These are phyloP conservation scores for Myotis daubentonii DNA, from an alignment of 2,797 vertebrate genomes.

Conservation along the genomic window DNA sequence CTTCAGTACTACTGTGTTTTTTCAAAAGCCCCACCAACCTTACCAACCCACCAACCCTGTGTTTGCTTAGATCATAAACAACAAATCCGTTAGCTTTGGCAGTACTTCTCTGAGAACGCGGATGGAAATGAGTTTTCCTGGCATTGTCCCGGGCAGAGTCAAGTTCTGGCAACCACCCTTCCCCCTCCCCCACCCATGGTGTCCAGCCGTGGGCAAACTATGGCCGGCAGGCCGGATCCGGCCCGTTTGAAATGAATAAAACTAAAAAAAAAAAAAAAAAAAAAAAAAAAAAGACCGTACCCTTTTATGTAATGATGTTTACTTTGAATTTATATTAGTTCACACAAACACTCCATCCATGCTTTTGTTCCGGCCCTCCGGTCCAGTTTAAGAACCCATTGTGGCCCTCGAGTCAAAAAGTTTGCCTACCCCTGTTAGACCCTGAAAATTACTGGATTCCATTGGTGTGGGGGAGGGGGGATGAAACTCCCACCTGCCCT, in stretches of 20 bases:
- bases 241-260: too few species aligned
- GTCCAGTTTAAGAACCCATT: too few species aligned
- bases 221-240: too few species aligned
- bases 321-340: too few species aligned
- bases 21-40: background rate
- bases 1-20: background rate
- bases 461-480: background rate
- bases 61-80: conserved; percentile 19
- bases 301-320: too few species aligned
- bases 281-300: too few species aligned
- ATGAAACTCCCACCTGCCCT: conserved; percentile 58
- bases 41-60: background rate
- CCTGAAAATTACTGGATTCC: background rate
- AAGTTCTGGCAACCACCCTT: background rate
- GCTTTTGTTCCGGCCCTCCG: too few species aligned
- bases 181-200: background rate
- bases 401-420: too few species aligned
- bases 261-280: too few species aligned
- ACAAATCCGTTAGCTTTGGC: background rate
- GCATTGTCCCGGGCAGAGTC: background rate
- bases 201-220: too few species aligned
- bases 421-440: too few species aligned
- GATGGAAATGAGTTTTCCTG: background rate
- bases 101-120: background rate
- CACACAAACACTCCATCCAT: too few species aligned